Evolutionary conservation across 2,888 invertebrate genomes (phyloP).

Genomic region (Lepidochitona cinerea): DNA sequence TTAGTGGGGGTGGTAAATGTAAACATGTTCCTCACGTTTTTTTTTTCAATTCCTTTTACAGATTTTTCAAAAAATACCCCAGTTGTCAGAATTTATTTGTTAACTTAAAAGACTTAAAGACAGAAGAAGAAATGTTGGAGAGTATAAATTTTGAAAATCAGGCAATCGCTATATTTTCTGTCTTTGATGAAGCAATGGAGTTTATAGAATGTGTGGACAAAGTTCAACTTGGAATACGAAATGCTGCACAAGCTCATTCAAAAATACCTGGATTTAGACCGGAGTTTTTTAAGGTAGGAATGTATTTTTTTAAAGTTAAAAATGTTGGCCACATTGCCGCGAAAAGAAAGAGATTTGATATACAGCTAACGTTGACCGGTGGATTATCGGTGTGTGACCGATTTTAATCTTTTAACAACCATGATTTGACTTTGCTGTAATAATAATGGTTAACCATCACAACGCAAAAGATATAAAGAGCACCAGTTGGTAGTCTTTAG

Average conservation of each 20-base stretch:
- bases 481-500: no score
- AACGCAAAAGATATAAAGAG: no score
- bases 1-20: no score
- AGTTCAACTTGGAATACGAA: conserved; percentile 18
- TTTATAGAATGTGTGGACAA: conserved; percentile 50
- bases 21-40: no score
- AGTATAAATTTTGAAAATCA: conserved; percentile 47
- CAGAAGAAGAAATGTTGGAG: conserved; percentile 44
- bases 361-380: no score
- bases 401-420: no score
- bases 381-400: no score
- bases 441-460: background rate
- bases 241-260: conserved; percentile 17
- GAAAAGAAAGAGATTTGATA: no score
- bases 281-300: conserved; percentile 30
- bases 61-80: conserved; percentile 45
- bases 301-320: no score
- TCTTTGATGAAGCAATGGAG: conserved; percentile 54
- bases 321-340: no score
- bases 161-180: conserved; percentile 48
- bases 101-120: conserved; percentile 35
- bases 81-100: conserved; percentile 40
- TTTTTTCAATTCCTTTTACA: no score
- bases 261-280: conserved; percentile 26
- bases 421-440: no score